phyloP scores from a whole-genome alignment of 1,140 invertebrate genomes.

The Nasonia giraulti region DNA sequence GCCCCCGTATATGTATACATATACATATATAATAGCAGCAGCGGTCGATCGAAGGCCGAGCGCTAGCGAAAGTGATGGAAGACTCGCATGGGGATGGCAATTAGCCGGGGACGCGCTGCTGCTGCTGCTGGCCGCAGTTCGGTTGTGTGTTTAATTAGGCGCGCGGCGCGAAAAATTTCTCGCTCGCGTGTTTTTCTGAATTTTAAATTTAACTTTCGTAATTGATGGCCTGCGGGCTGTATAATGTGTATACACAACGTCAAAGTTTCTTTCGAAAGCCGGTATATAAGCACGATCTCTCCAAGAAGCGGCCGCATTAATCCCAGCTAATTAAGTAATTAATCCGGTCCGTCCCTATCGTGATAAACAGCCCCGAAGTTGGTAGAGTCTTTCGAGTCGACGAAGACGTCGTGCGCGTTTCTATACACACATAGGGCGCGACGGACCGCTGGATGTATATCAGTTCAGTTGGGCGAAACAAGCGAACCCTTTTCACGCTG shows the following conservation, averaged over 20 bases:
- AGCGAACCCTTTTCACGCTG: slow-evolving; percentile 19
- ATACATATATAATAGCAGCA: background rate
- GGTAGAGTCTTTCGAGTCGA: background rate
- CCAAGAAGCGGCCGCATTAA: background rate
- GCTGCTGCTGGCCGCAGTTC: background rate
- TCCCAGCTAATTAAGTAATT: background rate
- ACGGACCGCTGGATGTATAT: slow-evolving; percentile 3
- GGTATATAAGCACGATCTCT: background rate
- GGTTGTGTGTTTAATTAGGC: background rate
- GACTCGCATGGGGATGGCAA: background rate
- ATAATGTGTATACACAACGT: background rate
- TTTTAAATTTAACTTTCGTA: background rate
- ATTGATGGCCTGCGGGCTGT: background rate
- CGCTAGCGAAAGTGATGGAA: background rate
- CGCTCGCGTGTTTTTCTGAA: background rate
- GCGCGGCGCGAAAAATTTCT: background rate
- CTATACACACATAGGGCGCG: background rate
- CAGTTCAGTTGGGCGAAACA: slow-evolving; percentile 25
- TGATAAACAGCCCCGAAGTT: background rate
- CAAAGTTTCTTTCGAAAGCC: background rate
- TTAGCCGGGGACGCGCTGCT: background rate
- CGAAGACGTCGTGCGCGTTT: background rate
- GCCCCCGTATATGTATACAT: background rate
- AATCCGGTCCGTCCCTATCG: background rate
- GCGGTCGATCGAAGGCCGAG: slow-evolving; percentile 7